Conservation (phyloP, 2,797 vertebrate species). For the Crenuchus spilurus region DNA sequence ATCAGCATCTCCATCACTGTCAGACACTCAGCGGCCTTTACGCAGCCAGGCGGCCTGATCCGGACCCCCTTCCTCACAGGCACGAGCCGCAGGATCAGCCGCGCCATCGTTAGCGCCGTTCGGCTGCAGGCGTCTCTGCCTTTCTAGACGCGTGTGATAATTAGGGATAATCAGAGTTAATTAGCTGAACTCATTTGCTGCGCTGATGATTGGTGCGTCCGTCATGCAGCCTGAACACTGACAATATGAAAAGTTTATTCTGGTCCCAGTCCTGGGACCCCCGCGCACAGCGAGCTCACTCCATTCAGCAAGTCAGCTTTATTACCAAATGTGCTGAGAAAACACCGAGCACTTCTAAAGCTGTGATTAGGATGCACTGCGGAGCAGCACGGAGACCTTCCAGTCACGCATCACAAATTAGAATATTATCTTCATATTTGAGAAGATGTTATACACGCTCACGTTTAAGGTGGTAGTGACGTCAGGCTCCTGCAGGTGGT, state of each 20-base stretch:
- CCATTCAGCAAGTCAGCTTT: neutral
- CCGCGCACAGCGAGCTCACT: neutral
- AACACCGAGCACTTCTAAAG: no score
- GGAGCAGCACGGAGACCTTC: no score
- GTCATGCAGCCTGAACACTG: neutral
- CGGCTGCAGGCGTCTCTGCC: neutral
- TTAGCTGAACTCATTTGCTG: conserved; percentile 10
- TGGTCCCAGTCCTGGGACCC: neutral
- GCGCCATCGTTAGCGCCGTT: neutral
- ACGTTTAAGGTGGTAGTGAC: no score
- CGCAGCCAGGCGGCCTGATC: neutral
- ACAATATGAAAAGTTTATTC: neutral
- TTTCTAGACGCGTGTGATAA: conserved; percentile 20
- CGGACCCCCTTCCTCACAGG: no score
- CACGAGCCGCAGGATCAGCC: neutral
- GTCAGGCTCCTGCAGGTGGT: no score
- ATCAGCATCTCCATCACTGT: conserved; percentile 66
- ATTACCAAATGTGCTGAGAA: no score
- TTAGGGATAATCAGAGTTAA: conserved; percentile 45
- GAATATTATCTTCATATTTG: no score
- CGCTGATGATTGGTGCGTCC: neutral
- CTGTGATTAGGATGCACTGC: no score
- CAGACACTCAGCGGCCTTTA: conserved; percentile 62
- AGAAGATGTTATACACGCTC: no score
- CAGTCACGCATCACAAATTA: no score